Evolutionary conservation across 1,140 invertebrate genomes (phyloP).

Genomic region (Drosophila athabasca): DNA sequence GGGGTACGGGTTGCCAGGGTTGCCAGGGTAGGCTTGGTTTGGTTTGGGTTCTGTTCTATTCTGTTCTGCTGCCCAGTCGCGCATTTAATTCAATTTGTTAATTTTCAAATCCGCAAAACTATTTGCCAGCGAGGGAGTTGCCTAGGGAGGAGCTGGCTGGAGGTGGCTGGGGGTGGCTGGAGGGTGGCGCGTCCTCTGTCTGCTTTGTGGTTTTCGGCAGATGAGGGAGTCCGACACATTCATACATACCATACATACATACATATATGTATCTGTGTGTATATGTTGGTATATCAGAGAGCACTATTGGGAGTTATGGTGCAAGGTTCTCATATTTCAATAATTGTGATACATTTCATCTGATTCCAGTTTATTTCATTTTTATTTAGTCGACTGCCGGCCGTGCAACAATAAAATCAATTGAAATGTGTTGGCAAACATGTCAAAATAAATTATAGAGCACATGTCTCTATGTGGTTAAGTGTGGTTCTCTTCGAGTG

Average conservation of each 20-base stretch:
- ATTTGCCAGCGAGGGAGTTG: slow-evolving; percentile 62
- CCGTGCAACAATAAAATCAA: slow-evolving; percentile 79
- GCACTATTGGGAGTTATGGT: too few species aligned
- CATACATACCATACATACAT: background rate
- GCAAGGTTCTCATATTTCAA: slow-evolving; percentile 75
- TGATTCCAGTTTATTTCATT: slow-evolving; percentile 62
- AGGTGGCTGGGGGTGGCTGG: background rate
- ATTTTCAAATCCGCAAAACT: slow-evolving; percentile 81
- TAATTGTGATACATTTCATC: slow-evolving; percentile 78
- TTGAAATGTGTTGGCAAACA: slow-evolving; percentile 84
- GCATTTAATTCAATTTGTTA: slow-evolving; percentile 81
- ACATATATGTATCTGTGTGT: background rate
- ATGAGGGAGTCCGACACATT: background rate
- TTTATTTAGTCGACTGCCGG: slow-evolving; percentile 23
- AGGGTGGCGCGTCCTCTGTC: slow-evolving; percentile 31
- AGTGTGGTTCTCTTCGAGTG: slow-evolving; percentile 27
- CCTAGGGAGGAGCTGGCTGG: slow-evolving; percentile 9
- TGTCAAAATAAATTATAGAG: slow-evolving; percentile 83
- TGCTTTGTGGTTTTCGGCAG: slow-evolving; percentile 60
- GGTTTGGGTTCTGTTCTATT: slow-evolving; percentile 1
- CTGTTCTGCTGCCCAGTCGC: slow-evolving; percentile 51
- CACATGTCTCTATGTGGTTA: slow-evolving; percentile 60
- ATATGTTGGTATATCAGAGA: slow-evolving; percentile 10
- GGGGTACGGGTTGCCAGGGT: slow-evolving; percentile 11
- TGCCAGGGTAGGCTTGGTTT: background rate